Base-by-base conservation (phyloP, 2,888 invertebrate species). In the Rotaria magnacalcarata region DNA sequence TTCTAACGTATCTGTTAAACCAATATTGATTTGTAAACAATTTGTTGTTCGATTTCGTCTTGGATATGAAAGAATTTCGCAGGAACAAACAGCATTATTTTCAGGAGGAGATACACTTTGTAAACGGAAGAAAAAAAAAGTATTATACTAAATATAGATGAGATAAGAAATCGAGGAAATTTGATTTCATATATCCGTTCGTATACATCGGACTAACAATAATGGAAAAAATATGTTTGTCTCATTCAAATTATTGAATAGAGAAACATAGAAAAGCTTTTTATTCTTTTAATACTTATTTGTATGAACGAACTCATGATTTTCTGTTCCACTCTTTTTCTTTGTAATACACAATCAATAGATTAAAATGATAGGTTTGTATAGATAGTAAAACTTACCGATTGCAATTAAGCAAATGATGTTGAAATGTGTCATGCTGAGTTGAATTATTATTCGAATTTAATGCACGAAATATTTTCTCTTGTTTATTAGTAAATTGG, bases 401-500 rank as follows among this genome's bases (percentile, higher is more conserved):
- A 67, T 41, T 67, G 19, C 11, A 67, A 34, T 67, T 67, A 41
- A 67, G 67, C 34, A 41, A 19, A 67, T 7, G 67, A 14, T 24
- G 67, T 34, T 67, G 67, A 34, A 67, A 24, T 67, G 3, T 34
- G 34, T 34, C 16, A 19, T 67, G 67, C 19, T 19, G 34, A 16
- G 67, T 67, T 34, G 34, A 34, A 80, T 80, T 47, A 80, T 80
- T n/a, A n/a, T 80, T 80, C 4, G 10, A 11, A 47, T 14, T n/a
- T 24, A 80, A 47, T 0, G 24, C 5, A 47, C 1, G 21, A 47
- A 80, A 8, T 14, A 80, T 24, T 80, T 80, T 80, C n/a, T 80
- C 80, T 80, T 80, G 80, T 47, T 80, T 80, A 80, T 80, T 16
- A 47, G 47, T 47, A 80, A 80, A 47, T 47, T 47, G 80, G 24